Evolutionary conservation across 2,797 vertebrate species (phyloP).

Genomic region (Phaenicophaeus curvirostris): DNA sequence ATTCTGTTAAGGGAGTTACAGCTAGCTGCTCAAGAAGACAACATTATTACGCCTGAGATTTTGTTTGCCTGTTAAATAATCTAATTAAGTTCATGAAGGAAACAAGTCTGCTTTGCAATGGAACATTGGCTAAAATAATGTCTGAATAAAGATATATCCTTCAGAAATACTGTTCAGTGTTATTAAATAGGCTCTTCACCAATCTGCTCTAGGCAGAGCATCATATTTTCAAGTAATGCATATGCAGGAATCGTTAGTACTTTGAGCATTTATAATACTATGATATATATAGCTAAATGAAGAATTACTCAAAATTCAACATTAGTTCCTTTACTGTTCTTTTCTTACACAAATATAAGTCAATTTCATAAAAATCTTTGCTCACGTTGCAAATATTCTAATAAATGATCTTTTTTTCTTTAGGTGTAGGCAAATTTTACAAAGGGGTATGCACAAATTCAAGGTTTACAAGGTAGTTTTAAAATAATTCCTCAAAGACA

Average conservation of each 20-base stretch:
- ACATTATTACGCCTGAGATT: neutral
- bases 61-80: neutral
- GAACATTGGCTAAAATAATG: neutral
- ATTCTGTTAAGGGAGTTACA: neutral
- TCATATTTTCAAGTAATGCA: neutral
- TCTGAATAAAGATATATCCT: neutral
- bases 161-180: neutral
- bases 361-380: neutral
- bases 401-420: neutral
- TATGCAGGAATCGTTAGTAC: neutral
- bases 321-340: neutral
- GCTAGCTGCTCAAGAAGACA: neutral
- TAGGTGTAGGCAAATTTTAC: neutral
- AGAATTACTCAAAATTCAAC: neutral
- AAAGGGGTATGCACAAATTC: neutral
- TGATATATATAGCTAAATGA: neutral
- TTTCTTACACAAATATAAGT: neutral
- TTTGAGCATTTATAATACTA: neutral
- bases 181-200: neutral
- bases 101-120: neutral
- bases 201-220: neutral
- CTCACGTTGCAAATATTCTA: neutral
- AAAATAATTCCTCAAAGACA: neutral
- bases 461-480: neutral
- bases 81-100: neutral